Base-by-base conservation (phyloP, 2,797 vertebrate genomes). In the Pteropus rufus region DNA sequence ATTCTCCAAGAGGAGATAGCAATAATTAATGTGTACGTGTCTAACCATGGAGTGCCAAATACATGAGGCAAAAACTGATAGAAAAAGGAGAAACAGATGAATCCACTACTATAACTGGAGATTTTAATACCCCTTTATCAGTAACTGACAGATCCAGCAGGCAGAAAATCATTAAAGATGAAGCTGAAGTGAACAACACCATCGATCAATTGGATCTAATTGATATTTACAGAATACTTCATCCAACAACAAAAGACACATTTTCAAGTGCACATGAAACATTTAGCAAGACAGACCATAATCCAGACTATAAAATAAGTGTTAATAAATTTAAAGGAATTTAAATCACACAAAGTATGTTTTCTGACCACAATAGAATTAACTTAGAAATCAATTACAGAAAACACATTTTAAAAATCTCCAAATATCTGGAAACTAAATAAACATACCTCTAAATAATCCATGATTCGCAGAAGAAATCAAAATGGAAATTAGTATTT, bases 321-420 rank as follows among this genome's bases (percentile, higher is more conserved):
- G 34, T 95, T 72, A 94, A 58, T 64, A 94, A 90, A 89, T 54
- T 58, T 89, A 80, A 85, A 82, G 36, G 9, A 46, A 79, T 72
- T 73, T 60, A 89, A 69, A 79, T 52, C 12, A 85, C 36, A 76
- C 12, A 64, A 62, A 44, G 18, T 82, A 64, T 36, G 36, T 46
- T 67, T 96, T 92, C 83, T 96, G 77, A 85, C 34, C 56, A 91
- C 39, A 69, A 41, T 9, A 24, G 31, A 81, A 96, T 88, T 83
- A 85, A 70, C 52, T 69, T 89, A 89, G 64, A 62, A 85, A 85
- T 81, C 21, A 92, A 5, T 41, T 80, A 52, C 1, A 79, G 46
- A 93, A 92, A 76, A 54, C 4, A 79, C 46, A 62, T 62, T 10
- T 79, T 62, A 34, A 95, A 91, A 89, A 89, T 44, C 8, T 16